Evolutionary conservation across 1,140 invertebrate genomes (phyloP).

Genomic region (Zaprionus lachaisei): DNA sequence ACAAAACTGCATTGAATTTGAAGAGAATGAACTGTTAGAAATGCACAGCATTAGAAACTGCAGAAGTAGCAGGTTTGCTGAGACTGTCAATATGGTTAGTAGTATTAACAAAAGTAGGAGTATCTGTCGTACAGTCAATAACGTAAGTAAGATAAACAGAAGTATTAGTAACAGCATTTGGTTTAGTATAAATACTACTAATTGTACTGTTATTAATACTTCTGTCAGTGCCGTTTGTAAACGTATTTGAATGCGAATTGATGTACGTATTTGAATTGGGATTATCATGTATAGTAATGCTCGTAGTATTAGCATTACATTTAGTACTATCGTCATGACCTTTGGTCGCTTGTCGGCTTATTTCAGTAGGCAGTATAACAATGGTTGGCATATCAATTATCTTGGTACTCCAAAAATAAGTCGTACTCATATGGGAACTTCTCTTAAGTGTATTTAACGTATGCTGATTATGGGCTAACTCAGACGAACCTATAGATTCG

Average conservation of each 20-base stretch:
- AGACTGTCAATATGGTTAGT: too few relatives aligned
- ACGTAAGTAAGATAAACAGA: too few relatives aligned
- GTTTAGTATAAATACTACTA: not conserved
- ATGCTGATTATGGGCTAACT: conserved; percentile 60
- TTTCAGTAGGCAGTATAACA: not conserved
- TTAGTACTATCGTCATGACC: not conserved
- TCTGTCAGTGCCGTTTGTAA: too few relatives aligned
- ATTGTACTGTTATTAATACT: too few relatives aligned
- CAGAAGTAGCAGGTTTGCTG: too few relatives aligned
- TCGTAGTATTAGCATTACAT: not conserved
- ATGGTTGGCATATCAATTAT: not conserved
- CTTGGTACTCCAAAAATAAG: conserved; percentile 13
- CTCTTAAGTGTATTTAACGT: conserved; percentile 22
- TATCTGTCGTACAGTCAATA: too few relatives aligned
- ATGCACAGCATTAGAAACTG: too few relatives aligned
- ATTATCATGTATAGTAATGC: conserved; percentile 1
- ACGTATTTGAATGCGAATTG: not conserved
- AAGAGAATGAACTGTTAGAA: not conserved
- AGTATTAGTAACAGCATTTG: not conserved
- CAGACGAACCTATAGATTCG: conserved; percentile 46
- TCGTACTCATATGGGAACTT: conserved; percentile 17
- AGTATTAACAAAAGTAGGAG: too few relatives aligned
- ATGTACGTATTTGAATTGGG: not conserved
- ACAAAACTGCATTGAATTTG: not conserved
- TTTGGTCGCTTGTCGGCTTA: not conserved